Base-by-base conservation (phyloP, 2,797 vertebrate genomes). In the Xenops minutus region DNA sequence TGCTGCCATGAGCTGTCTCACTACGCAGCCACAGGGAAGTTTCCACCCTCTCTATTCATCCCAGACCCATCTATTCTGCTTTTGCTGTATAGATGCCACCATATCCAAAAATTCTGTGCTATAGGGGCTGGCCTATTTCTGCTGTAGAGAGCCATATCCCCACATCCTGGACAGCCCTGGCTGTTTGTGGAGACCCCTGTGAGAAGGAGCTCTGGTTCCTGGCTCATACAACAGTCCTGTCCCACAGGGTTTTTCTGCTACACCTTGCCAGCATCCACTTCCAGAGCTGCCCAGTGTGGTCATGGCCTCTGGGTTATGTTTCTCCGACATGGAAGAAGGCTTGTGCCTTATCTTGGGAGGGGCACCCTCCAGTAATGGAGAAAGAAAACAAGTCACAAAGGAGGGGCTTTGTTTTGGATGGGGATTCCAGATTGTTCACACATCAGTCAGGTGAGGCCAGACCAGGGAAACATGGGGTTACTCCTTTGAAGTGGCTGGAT, bases 401-500 rank as follows among this genome's bases (percentile, higher is more conserved):
- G 73, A 92, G 63, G 79, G 46, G 12, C 39, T 80, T 92, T 95
- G 68, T 95, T 98, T 97, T 92, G 94, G 49, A 90, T 89, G 76
- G 92, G 80, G 92, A 95, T 85, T 96, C 93, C 96, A 92, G 85
- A 97, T 97, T 96, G 89, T 95, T 97, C 94, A 94, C 97, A 98
- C 97, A 87, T 97, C 93, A 95, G 95, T 96, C 93, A 97, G 97
- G 95, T 97, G 97, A 98, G 97, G 95, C 97, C 95, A 97, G 84
- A 74, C 78, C 21, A 52, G 75, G 95, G 83, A 87, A 96, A 74
- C 6, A 1, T 84, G 83, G 67, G 27, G 29, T 95, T 97, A 91
- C 37, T 85, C 49, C 95, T 98, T 97, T 98, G 98, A 98, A 98
- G 95, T 97, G 94, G 68, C 94, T 97, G 86, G 89, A 97, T 90